phyloP scores from a whole-genome alignment of 2,113 vertebrate genomes.

The Aptenodytes patagonicus region DNA sequence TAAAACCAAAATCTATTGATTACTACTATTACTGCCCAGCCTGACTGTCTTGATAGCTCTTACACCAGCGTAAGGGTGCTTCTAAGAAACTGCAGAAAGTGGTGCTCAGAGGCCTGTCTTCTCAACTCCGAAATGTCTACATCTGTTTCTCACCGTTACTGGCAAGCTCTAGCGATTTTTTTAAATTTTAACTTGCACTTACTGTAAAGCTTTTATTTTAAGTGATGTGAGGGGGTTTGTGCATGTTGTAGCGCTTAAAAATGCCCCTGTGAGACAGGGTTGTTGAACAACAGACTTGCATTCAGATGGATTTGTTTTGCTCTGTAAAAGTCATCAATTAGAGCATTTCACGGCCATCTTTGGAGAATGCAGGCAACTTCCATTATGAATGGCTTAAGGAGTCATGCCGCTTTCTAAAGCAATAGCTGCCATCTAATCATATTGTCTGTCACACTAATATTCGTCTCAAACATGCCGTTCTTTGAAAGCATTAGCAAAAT shows the following conservation, averaged over 20 bases:
- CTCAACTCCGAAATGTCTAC: not conserved
- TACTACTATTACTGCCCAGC: not conserved
- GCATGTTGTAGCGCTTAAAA: not conserved
- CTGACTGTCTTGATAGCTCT: not conserved
- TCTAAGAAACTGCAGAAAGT: not conserved
- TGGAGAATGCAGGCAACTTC: not conserved
- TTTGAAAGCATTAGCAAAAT: not conserved
- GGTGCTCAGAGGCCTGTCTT: not conserved
- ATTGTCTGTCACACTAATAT: not conserved
- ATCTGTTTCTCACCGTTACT: not conserved
- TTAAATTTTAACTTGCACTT: not conserved
- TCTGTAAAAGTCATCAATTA: not conserved
- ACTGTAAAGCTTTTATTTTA: not conserved
- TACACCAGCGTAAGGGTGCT: not conserved
- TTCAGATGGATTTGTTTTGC: not conserved
- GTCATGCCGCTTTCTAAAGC: not conserved
- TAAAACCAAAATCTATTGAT: not conserved
- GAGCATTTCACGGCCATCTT: not conserved
- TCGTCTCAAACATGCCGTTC: not conserved
- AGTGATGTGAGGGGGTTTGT: not conserved
- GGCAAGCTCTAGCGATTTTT: not conserved
- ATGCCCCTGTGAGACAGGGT: not conserved
- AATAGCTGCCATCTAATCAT: not conserved
- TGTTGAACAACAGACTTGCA: not conserved
- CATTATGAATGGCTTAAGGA: not conserved